These are phyloP conservation scores for Bergia puertoricense DNA, from an alignment of 92 coral and sea anemone species.

Conservation along the genomic window DNA sequence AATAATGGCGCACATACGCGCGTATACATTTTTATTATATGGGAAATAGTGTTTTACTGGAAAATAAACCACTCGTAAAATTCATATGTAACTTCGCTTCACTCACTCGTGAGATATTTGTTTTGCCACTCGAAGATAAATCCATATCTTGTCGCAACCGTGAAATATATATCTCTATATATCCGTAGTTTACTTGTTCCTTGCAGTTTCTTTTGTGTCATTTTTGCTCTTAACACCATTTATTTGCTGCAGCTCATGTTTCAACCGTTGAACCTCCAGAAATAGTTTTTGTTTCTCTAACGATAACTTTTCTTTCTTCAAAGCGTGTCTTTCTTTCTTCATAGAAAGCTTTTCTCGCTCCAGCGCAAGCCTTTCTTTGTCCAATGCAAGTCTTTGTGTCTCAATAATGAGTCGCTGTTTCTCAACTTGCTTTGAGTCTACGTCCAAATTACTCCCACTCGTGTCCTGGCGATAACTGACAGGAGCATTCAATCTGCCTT, in stretches of 20 bases:
- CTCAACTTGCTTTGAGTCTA: constrained; percentile 12
- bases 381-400: constrained; percentile 19
- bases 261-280: constrained; percentile 33
- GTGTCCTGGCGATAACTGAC: constrained; percentile 23
- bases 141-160: no score
- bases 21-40: no score
- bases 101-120: no score
- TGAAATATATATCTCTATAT: no score
- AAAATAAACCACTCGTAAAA: no score
- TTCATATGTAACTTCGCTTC: no score
- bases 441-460: neutral
- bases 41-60: no score
- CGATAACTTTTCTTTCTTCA: constrained; percentile 31
- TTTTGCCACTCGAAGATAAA: no score
- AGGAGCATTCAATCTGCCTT: neutral
- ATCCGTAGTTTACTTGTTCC: neutral
- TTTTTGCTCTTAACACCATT: neutral
- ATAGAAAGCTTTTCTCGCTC: constrained; percentile 26
- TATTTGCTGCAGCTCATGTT: constrained; percentile 24
- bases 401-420: constrained; percentile 16
- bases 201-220: neutral
- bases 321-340: constrained; percentile 29
- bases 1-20: no score
- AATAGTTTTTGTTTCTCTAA: constrained; percentile 31
- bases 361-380: constrained; percentile 19